Conservation (phyloP, 2,888 invertebrate genomes). For the Allophyes oxyacanthae region DNA sequence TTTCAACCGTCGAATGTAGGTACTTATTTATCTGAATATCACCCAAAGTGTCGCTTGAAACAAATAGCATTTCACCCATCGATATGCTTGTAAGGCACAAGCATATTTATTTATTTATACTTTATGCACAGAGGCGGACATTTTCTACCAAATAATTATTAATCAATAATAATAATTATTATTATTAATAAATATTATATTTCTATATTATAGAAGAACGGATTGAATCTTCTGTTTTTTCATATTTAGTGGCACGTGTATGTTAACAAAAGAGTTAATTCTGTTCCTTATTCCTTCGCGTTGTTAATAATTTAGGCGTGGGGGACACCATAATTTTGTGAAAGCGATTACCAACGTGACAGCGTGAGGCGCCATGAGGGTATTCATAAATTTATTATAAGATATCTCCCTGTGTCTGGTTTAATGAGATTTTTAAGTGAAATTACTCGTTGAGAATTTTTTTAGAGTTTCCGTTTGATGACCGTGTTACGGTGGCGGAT, state of each 20-base stretch:
- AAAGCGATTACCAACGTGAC: conserved; percentile 54
- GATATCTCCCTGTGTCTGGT: conserved; percentile 26
- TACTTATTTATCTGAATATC: too few species aligned
- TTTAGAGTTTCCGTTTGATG: neutral
- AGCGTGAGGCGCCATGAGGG: conserved; percentile 29
- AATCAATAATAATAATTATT: too few species aligned
- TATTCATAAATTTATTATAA: conserved; percentile 52
- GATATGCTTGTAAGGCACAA: too few species aligned
- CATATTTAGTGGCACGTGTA: conserved; percentile 15
- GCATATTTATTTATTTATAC: too few species aligned
- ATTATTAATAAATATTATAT: too few species aligned
- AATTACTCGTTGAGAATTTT: conserved; percentile 24
- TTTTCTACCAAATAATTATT: too few species aligned
- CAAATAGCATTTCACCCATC: too few species aligned
- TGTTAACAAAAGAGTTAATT: conserved; percentile 73
- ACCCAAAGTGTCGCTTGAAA: too few species aligned
- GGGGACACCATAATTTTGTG: conserved; percentile 59
- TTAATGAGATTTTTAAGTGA: conserved; percentile 50
- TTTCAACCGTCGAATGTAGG: too few species aligned
- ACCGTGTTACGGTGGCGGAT: neutral
- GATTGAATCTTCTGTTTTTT: conserved; percentile 15
- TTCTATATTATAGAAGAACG: too few species aligned
- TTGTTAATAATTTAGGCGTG: conserved; percentile 55
- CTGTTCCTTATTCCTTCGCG: conserved; percentile 48
- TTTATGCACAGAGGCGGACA: too few species aligned